Conservation (phyloP, 2,797 vertebrate species). For the Benthosema pterotum region DNA sequence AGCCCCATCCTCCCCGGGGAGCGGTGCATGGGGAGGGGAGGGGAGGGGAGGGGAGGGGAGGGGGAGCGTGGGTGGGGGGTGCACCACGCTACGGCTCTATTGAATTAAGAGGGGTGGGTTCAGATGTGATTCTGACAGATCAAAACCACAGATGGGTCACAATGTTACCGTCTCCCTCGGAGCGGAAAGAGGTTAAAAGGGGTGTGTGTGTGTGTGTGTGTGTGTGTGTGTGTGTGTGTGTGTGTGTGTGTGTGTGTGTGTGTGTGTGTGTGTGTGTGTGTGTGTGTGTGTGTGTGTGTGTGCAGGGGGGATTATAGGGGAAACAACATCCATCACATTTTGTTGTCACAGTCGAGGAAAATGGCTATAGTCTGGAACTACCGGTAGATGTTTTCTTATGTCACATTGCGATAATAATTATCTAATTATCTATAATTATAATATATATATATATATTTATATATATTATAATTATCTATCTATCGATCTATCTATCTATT, state of each 20-base stretch:
- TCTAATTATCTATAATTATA: too few species aligned
- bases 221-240: not conserved
- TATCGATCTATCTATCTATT: too few species aligned
- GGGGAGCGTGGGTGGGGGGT: constrained; percentile 11
- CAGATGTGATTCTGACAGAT: constrained; percentile 68
- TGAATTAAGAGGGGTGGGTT: constrained; percentile 53
- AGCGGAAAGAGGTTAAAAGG: constrained; percentile 36
- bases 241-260: too few species aligned
- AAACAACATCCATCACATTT: too few species aligned
- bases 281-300: constrained; percentile 9
- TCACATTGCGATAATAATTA: too few species aligned
- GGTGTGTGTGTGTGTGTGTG: constrained; percentile 37
- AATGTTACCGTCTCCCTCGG: constrained; percentile 34
- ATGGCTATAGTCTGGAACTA: too few species aligned
- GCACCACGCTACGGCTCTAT: not conserved
- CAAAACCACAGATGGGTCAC: constrained; percentile 69
- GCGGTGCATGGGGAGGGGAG: constrained; percentile 2
- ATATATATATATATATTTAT: too few species aligned
- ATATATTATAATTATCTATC: too few species aligned
- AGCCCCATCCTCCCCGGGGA: constrained; percentile 44
- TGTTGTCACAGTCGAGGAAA: too few species aligned
- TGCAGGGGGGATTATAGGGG: not conserved
- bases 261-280: not conserved
- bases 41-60: too few species aligned
- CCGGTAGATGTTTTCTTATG: too few species aligned